Evolutionary conservation across 2,888 invertebrate species (phyloP), one percentile per base, ranked within the genome.

Genomic region (Clostera curtula): DNA sequence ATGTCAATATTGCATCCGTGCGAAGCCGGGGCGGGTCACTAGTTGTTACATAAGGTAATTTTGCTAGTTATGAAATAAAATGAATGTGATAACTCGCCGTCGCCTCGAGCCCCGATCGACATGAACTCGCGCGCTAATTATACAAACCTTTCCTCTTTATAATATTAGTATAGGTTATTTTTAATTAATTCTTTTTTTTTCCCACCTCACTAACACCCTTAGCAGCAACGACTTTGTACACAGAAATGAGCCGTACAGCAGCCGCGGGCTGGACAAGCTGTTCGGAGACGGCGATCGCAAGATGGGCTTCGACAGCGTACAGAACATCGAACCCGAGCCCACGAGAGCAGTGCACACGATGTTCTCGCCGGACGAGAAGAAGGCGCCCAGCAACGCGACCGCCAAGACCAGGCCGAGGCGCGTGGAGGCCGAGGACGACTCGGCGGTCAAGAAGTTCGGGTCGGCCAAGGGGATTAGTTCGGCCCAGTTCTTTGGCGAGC

Each of bases 391-490:
- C 7, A 2, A 8, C 35, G 28, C 34, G 14, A 31, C 25, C 31
- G 21, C 31, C 13, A 2, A 19, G 24, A 33, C 34, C 32, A 30
- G 29, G 37, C 38, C 33, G 29, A 27, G 70, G 56, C 48, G 47
- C 57, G 67, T 79, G 39, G 73, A 69, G 49, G 61, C 75, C 1
- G 77, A 83, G 4, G 87, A 90, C 22, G 92, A 92, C 49, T 90
- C 92, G 34, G 96, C 96, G 11, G 94, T 95, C 69, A 95, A 95
- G 77, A 98, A 98, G 83, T 99, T 98, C 70, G 98, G 96, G 25
- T 91, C 92, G 51, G 97, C 98, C 2, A 99, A 99, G 75, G 94
- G 97, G 7, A 99, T 99, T 60, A 98, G 98, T 32, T 98, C 98
- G 0, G 96, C 97, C 62, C 97, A 97, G 84, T 98, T 90, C 85